A percentile compares a stretch with the other conserved stretches of the same genome.
Conservation (phyloP, 2,888 invertebrate species). For the Cheilosia impressa region DNA sequence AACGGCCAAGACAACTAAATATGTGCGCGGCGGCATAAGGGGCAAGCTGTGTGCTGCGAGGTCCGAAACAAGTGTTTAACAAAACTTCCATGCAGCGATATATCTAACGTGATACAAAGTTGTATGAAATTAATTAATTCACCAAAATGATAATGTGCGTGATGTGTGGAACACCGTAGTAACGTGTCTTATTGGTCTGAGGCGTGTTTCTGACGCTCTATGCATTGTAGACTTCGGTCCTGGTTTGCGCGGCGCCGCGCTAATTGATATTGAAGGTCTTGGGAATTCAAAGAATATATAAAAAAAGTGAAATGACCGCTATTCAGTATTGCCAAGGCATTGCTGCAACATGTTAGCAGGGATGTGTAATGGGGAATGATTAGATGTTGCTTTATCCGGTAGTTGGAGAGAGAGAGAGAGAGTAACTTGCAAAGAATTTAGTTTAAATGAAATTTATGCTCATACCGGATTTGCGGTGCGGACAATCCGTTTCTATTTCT, state of each 20-base stretch:
- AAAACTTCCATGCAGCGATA: slow-evolving; percentile 62
- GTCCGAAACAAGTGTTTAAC: slow-evolving; percentile 69
- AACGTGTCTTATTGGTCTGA: slow-evolving; percentile 47
- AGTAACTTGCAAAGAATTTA: no score
- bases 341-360: no score
- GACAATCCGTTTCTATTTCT: no score
- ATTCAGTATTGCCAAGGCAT: not conserved
- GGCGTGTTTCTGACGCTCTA: slow-evolving; percentile 50
- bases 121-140: slow-evolving; percentile 67
- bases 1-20: slow-evolving; percentile 16
- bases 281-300: not conserved
- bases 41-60: slow-evolving; percentile 27
- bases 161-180: slow-evolving; percentile 53
- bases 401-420: no score
- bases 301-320: not conserved
- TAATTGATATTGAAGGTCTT: slow-evolving; percentile 33
- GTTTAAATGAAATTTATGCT: no score
- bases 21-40: not conserved
- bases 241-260: slow-evolving; percentile 34
- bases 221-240: slow-evolving; percentile 31
- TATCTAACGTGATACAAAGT: slow-evolving; percentile 54
- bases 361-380: no score
- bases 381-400: no score
- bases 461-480: no score
- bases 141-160: slow-evolving; percentile 65